phyloP scores from a whole-genome alignment of 2,797 vertebrate species.

The Champsocephalus esox region DNA sequence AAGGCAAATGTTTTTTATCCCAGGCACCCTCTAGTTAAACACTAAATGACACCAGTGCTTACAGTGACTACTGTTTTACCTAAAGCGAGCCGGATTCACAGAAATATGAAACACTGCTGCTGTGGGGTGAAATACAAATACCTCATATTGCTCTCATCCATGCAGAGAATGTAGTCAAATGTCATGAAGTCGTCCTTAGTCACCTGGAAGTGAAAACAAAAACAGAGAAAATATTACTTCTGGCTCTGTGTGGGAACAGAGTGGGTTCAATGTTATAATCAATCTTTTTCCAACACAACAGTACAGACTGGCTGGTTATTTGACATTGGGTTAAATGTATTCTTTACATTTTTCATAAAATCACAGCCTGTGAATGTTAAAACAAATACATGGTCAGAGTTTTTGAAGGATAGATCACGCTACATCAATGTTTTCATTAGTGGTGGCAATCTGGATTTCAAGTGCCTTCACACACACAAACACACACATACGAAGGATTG shows the following conservation, averaged over 20 bases:
- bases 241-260: conserved; percentile 28
- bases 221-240: conserved; percentile 54
- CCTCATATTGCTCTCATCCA: conserved; percentile 98
- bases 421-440: not conserved
- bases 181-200: conserved; percentile 93
- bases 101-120: conserved; percentile 18
- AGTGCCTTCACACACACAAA: not conserved
- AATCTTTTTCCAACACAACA: conserved; percentile 12
- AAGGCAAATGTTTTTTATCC: conserved; percentile 17
- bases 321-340: not conserved
- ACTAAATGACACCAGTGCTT: conserved; percentile 21
- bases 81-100: not conserved
- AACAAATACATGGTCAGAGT: not conserved
- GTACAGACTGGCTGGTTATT: conserved; percentile 12
- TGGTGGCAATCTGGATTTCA: not conserved
- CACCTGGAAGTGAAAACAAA: conserved; percentile 84
- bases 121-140: conserved; percentile 64
- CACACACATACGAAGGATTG: not conserved
- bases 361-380: not conserved
- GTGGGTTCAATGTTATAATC: conserved; percentile 7
- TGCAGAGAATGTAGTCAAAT: conserved; percentile 95
- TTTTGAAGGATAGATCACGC: not conserved
- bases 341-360: not conserved
- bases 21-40: conserved; percentile 15
- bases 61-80: not conserved